Evolutionary conservation across 2,797 vertebrate species (phyloP).

Genomic region (Channallabes apus): DNA sequence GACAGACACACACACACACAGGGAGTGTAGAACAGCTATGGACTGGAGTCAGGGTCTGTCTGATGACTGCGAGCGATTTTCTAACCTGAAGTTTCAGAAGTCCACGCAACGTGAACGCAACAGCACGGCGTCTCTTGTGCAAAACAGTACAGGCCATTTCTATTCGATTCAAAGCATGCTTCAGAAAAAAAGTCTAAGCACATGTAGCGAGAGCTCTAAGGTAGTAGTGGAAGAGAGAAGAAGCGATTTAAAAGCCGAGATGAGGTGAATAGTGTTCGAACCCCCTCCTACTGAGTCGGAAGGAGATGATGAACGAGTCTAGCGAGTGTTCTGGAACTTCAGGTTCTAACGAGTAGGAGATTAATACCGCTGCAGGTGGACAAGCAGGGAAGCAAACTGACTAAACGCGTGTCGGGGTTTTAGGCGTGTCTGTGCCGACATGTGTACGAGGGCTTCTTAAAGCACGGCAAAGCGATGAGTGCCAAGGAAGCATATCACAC

Average conservation of each 20-base stretch:
- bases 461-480: conserved; percentile 40
- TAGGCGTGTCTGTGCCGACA: conserved; percentile 16
- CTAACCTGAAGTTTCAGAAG: conserved; percentile 74
- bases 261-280: conserved; percentile 46
- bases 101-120: conserved; percentile 62
- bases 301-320: conserved; percentile 40
- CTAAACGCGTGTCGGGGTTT: conserved; percentile 38
- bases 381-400: conserved; percentile 43
- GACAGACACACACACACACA: conserved; percentile 43
- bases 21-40: conserved; percentile 37
- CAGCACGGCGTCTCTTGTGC: conserved; percentile 71
- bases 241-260: conserved; percentile 4
- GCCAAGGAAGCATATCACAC: conserved; percentile 35
- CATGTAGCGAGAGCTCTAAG: conserved; percentile 38
- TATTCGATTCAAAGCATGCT: conserved; percentile 61
- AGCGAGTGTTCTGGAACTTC: conserved; percentile 70
- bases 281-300: conserved; percentile 53
- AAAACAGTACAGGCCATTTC: conserved; percentile 74
- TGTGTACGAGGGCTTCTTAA: conserved; percentile 55
- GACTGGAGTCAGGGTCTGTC: conserved; percentile 47
- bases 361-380: conserved; percentile 39
- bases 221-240: conserved; percentile 28
- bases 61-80: conserved; percentile 53
- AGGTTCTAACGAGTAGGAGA: conserved; percentile 58
- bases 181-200: conserved; percentile 48